Evolutionary conservation across 2,113 vertebrate genomes (phyloP), one percentile per base, ranked within the genome.

Genomic region (Mustela nigripes): DNA sequence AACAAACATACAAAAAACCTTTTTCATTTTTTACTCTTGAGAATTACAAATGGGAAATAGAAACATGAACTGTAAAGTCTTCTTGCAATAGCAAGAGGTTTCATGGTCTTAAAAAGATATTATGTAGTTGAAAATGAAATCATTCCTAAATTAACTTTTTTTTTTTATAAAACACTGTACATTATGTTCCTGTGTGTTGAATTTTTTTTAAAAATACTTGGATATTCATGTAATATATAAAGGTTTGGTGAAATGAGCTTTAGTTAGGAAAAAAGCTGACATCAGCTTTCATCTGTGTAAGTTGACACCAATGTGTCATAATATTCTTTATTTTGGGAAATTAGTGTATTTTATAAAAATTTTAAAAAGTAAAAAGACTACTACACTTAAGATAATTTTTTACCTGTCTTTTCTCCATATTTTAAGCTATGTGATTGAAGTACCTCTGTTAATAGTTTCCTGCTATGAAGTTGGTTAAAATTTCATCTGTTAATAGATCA

Each of bases 261-360:
- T 97, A 98, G 98, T 97, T 98, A 98, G 96, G 1, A 81, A 94
- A 81, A 98, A 98, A 97, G 97, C 98, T 98, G 98, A 18, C 48
- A 42, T 85, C 97, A 93, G 98, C 98, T 98, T 98, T 97, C 97
- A 78, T 98, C 82, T 86, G 95, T 93, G 95, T 97, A 97, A 97
- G 95, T 96, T 97, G 97, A 97, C 98, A 98, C 98, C 94, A 98
- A 84, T 97, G 98, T 98, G 98, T 98, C 97, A 97, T 98, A 90
- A 98, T 98, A 98, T 98, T 98, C 97, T 98, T 98, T 98, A 98
- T 98, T 98, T 98, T 97, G 97, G 91, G 95, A 98, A 98, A 98
- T 98, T 98, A 91, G 95, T 97, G 97, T 98, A 98, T 98, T 98
- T 98, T 98, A 98, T 98, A 98, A 97, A 98, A 98, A 97, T 96